These are phyloP conservation scores for Suncus etruscus DNA, from an alignment of 2,113 vertebrate genomes.

Conservation along the genomic window DNA sequence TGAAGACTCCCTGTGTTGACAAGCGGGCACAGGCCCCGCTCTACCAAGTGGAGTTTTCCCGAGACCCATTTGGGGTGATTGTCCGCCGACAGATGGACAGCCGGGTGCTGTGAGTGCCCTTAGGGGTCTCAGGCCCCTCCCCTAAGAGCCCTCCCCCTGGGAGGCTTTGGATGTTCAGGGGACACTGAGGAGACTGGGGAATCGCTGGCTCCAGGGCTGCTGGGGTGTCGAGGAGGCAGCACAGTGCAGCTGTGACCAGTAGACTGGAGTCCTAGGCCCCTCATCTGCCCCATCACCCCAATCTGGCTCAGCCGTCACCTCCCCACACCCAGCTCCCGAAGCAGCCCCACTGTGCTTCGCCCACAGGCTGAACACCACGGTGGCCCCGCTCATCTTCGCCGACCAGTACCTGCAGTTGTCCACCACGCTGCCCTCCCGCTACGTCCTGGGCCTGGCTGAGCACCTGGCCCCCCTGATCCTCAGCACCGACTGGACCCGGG, in stretches of 20 bases:
- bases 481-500: conserved; percentile 91
- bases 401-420: conserved; percentile 98
- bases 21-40: conserved; percentile 70
- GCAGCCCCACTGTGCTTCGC: not conserved
- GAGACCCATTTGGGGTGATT: conserved; percentile 93
- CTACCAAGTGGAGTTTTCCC: conserved; percentile 87
- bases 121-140: too few species aligned
- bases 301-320: not conserved
- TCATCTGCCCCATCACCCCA: not conserved
- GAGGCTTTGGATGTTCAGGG: too few species aligned
- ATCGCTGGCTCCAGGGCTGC: too few species aligned
- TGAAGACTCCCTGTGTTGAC: conserved; percentile 80
- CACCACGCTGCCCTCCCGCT: conserved; percentile 90
- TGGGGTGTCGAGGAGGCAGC: too few species aligned
- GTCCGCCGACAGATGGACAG: conserved; percentile 89
- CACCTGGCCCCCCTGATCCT: conserved; percentile 92
- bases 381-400: conserved; percentile 95
- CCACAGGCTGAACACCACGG: conserved; percentile 93
- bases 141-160: too few species aligned
- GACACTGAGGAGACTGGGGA: too few species aligned
- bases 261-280: too few species aligned
- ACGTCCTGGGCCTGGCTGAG: conserved; percentile 94
- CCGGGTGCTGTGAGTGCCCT: conserved; percentile 91
- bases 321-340: rapidly evolving
- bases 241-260: too few species aligned